Conservation (phyloP, 2,113 vertebrate genomes). For the Tympanuchus pallidicinctus region DNA sequence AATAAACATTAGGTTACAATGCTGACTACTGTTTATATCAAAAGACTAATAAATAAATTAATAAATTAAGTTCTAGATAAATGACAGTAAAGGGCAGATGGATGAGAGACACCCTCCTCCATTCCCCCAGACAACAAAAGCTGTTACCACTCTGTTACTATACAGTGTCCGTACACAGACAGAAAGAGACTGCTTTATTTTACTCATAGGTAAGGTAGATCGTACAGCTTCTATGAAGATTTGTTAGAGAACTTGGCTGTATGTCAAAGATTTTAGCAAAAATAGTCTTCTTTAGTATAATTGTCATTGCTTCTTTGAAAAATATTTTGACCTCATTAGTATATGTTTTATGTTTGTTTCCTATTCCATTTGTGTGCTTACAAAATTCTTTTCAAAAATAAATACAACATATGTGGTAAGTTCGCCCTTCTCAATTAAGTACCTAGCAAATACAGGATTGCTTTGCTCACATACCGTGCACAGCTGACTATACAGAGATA, state of each 20-base stretch:
- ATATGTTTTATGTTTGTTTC: not conserved
- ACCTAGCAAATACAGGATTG: not conserved
- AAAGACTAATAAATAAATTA: not conserved
- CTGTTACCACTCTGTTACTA: not conserved
- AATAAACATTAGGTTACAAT: not conserved
- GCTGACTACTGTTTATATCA: not conserved
- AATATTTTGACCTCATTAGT: not conserved
- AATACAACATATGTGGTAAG: not conserved
- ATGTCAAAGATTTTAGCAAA: not conserved
- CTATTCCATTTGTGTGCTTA: not conserved
- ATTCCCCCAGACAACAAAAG: not conserved
- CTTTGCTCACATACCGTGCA: not conserved
- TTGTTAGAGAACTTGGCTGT: not conserved
- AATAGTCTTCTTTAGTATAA: not conserved
- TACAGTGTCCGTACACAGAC: not conserved
- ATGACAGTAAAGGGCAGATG: not conserved
- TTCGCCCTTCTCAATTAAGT: not conserved
- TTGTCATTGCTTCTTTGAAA: not conserved
- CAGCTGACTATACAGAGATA: not conserved
- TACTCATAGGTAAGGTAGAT: not conserved
- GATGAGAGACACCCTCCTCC: not conserved
- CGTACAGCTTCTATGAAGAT: not conserved
- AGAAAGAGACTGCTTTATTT: not conserved
- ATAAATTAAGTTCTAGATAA: not conserved
- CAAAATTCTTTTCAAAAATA: not conserved